Base-by-base conservation (phyloP, 2,888 invertebrate genomes). In the Ctenicera cuprea region DNA sequence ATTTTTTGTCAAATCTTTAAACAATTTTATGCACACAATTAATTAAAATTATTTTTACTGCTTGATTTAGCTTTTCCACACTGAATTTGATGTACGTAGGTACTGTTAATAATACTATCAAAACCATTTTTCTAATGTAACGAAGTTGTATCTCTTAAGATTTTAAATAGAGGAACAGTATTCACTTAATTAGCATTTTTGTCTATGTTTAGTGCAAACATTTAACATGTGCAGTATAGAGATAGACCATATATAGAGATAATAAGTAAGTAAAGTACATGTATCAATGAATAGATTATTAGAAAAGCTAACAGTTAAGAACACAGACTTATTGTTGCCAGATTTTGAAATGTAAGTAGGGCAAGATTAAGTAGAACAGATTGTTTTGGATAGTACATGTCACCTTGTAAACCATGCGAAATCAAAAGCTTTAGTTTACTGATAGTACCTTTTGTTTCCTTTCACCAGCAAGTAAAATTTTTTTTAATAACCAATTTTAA, bases 321-420 rank as follows among this genome's bases (percentile, higher is more conserved):
- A 80, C 83, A 84, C 83, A 83, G 83, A 84, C 76, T 43, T 73
- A 30, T n/a, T n/a, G n/a, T 69, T 74, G 77, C 54, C 73, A 68
- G 73, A 78, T 66, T 76, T 77, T 63, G 63, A 77, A 72, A 75
- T 65, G 73, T 71, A 67, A 67, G 73, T 66, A 74, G 67, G 70
- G 61, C 50, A 75, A 76, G 71, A 74, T 75, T 78, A 80, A 76
- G 78, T 75, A 82, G 80, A 82, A 81, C 79, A 81, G 79, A 83
- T 88, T 90, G 91, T 91, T 91, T 91, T 91, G 90, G 90, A 91
- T 92, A 92, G 92, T 92, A 92, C 91, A 83, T 83, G 91, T 91
- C 92, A 92, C 91, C 92, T 90, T 89, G 89, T 85, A 77, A 82
- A 82, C 69, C 82, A 81, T 80, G 78, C 77, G 73, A 52, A 76